Evolutionary conservation across 2,888 invertebrate genomes (phyloP).

Genomic region (Drosophila melanosoma): DNA sequence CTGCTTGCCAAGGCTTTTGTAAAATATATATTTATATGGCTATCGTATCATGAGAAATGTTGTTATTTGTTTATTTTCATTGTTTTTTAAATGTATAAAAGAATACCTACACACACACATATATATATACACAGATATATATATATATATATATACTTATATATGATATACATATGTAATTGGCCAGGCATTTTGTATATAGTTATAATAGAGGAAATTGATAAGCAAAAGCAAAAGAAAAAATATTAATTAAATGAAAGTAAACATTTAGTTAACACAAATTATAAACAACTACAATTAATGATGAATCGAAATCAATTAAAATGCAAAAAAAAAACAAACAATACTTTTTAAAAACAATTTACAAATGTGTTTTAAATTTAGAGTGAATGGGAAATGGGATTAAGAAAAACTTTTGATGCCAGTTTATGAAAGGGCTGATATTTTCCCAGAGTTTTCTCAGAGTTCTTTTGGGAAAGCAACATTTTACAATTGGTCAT

Average conservation of each 20-base stretch:
- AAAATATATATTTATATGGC: slow-evolving; percentile 65
- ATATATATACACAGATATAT: slow-evolving; percentile 24
- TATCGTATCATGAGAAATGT: slow-evolving; percentile 61
- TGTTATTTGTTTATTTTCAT: slow-evolving; percentile 76
- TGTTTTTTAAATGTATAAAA: slow-evolving; percentile 80
- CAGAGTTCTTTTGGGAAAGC: not conserved
- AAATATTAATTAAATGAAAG: slow-evolving; percentile 44
- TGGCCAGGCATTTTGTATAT: slow-evolving; percentile 75
- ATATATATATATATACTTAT: slow-evolving; percentile 13
- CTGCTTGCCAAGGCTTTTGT: slow-evolving; percentile 79
- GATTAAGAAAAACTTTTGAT: not conserved
- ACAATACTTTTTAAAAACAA: slow-evolving; percentile 67
- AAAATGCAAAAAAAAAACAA: slow-evolving; percentile 61
- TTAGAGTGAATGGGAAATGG: not conserved
- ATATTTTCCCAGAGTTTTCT: not conserved
- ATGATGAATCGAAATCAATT: slow-evolving; percentile 77
- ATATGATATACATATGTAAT: slow-evolving; percentile 41
- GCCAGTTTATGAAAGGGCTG: not conserved
- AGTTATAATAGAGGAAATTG: slow-evolving; percentile 69
- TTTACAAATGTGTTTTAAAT: slow-evolving; percentile 40
- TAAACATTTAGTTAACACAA: slow-evolving; percentile 80
- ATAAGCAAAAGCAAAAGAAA: slow-evolving; percentile 53
- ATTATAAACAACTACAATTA: slow-evolving; percentile 81
- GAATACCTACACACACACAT: slow-evolving; percentile 42
- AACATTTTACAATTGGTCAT: not conserved